A percentile compares a stretch with the other conserved stretches of the same genome.
Conservation (phyloP, 2,888 invertebrate species). For the Minunthozetes semirufus region DNA sequence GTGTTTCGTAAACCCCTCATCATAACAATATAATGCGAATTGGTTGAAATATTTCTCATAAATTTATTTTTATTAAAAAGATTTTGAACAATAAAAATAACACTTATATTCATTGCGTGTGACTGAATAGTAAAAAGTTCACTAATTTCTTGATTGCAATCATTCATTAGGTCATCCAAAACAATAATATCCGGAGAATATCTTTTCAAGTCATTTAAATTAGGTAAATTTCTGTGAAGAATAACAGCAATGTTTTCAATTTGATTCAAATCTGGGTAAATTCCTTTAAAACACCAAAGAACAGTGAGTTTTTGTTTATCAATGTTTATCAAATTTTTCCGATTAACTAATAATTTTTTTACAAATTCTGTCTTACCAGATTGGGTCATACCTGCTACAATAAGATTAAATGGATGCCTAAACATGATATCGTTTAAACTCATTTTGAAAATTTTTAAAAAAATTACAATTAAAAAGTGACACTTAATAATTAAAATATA, state of each 20-base stretch:
- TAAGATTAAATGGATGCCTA: neutral
- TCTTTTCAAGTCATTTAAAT: neutral
- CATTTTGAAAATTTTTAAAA: too few relatives aligned
- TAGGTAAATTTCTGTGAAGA: too few relatives aligned
- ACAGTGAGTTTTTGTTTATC: neutral
- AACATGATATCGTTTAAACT: too few relatives aligned
- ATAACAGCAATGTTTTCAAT: too few relatives aligned
- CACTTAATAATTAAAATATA: too few relatives aligned
- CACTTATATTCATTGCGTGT: conserved; percentile 35
- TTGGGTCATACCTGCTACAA: neutral
- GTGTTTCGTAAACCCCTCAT: conserved; percentile 20
- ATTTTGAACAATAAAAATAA: conserved; percentile 35
- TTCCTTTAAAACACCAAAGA: conserved; percentile 6
- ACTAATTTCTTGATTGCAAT: neutral
- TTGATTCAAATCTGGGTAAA: too few relatives aligned
- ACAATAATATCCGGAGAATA: neutral
- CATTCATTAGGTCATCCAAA: conserved; percentile 36
- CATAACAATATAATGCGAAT: conserved; percentile 26
- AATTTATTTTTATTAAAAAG: conserved; percentile 33
- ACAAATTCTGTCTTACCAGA: neutral
- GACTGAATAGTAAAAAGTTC: conserved; percentile 36
- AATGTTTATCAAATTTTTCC: neutral
- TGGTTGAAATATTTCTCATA: conserved; percentile 32
- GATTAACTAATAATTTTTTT: neutral
- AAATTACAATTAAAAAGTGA: too few relatives aligned